Percentiles rank a stretch among this genome's conserved stretches.
Evolutionary conservation across 2,113 vertebrate genomes (phyloP).

Genomic region (Addax nasomaculatus): DNA sequence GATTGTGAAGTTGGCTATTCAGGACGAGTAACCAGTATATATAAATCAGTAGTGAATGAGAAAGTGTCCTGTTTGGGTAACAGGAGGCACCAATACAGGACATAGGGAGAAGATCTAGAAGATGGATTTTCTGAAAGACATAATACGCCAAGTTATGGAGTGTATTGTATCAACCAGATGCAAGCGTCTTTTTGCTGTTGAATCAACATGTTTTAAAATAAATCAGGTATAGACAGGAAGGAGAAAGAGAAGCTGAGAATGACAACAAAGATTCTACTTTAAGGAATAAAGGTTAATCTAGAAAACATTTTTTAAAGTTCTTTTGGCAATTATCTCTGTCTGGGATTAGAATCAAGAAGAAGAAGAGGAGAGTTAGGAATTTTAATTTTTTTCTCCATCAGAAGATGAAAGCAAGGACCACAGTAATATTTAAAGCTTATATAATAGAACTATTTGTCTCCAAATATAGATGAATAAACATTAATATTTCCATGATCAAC

Average conservation of each 20-base stretch:
- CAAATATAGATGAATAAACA: not conserved
- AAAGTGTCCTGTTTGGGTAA: not conserved
- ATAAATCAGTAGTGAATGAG: not conserved
- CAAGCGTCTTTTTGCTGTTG: not conserved
- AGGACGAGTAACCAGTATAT: not conserved
- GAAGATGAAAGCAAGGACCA: not conserved
- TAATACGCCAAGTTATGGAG: not conserved
- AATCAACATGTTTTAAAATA: not conserved
- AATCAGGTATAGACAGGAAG: not conserved
- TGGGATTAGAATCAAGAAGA: not conserved
- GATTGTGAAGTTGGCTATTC: not conserved
- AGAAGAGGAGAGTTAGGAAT: not conserved
- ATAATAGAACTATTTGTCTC: not conserved
- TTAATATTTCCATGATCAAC: not conserved
- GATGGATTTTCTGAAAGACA: not conserved
- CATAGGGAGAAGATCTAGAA: not conserved
- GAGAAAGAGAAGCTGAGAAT: not conserved
- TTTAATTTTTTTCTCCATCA: not conserved
- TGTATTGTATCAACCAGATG: not conserved
- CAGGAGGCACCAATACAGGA: not conserved
- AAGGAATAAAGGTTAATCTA: not conserved
- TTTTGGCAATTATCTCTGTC: not conserved
- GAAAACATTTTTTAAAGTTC: not conserved
- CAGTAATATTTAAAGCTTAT: not conserved
- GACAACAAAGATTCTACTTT: not conserved